Base-by-base conservation (phyloP, 2,888 invertebrate species). In the Sturmia bella region DNA sequence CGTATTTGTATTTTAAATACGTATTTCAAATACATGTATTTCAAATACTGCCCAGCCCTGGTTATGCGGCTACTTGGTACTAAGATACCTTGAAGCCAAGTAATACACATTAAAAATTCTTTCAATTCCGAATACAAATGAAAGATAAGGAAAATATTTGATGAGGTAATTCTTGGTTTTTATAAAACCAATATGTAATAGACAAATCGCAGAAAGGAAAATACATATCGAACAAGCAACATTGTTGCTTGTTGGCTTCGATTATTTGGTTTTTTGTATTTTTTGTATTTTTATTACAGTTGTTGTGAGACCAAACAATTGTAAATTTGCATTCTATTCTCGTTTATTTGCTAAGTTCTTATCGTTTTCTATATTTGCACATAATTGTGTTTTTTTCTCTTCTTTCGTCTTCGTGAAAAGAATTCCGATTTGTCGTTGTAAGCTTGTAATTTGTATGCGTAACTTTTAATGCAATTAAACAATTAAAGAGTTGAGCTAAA, bases 391-490 rank as follows among this genome's bases (percentile, higher is more conserved):
- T 7, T 3, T 21, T 59, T n/a, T 6, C 37, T 17, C 9, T 39
- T 61, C 7, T 59, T 54, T 19, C 24, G 6, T 9, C 13, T 32
- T 13, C 57, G 52, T 57, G 3, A 11, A 24, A 54, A 0, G 52
- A 57, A 57, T 72, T 41, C 41, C 54, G 37, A 39, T 45, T 37
- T 32, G 32, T 32, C 37, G 50, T 17, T 84, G 85, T 78, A 83
- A 84, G 68, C 82, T 78, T 74, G 77, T 61, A 69, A 78, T 78
- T 82, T 78, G 82, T 70, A 86, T 81, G 86, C 85, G 83, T 78
- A 78, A 84, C 84, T 86, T 89, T 88, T 89, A 88, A 88, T 88
- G 88, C 83, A 88, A 88, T 89, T 88, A 88, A 88, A 87, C 87
- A 88, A 88, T 88, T 87, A 88, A 89, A 88, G 68, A 68, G 64